Percentiles rank a stretch among this genome's conserved stretches.
Conservation (phyloP, 1,140 invertebrate genomes). For the Camponotus pennsylvanicus region DNA sequence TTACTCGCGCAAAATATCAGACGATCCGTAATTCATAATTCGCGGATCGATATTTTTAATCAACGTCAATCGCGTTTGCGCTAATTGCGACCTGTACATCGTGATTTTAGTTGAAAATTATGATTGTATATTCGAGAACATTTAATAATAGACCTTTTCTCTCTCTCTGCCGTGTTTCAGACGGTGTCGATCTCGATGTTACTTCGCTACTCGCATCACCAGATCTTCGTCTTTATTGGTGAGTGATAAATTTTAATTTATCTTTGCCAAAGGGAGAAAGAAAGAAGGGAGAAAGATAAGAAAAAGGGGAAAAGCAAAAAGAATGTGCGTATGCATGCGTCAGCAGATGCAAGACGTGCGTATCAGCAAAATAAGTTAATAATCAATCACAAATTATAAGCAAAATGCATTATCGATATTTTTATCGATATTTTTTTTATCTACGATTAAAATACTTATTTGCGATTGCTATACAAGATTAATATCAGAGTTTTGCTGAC, state of each 20-base stretch:
- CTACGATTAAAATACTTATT: too few relatives aligned
- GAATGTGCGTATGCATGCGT: neutral
- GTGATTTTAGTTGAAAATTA: neutral
- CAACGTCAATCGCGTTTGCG: neutral
- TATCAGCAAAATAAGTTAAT: neutral
- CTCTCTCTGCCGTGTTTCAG: conserved; percentile 89
- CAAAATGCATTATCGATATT: neutral
- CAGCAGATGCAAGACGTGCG: neutral
- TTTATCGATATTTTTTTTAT: too few relatives aligned
- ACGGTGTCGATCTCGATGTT: conserved; percentile 99
- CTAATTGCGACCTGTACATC: conserved; percentile 18
- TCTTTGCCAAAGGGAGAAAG: neutral
- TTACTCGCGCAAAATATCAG: conserved; percentile 58
- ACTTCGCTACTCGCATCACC: conserved; percentile 99
- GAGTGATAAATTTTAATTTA: conserved; percentile 84
- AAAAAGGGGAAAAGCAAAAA: neutral
- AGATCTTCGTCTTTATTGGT: conserved; percentile 99
- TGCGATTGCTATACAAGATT: neutral
- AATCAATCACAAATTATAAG: neutral
- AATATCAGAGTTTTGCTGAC: neutral
- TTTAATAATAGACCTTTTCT: conserved; percentile 48
- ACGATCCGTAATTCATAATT: conserved; percentile 49
- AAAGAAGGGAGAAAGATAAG: neutral
- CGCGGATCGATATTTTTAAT: conserved; percentile 34
- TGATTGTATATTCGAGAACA: conserved; percentile 1